Percentiles rank a stretch among this genome's conserved stretches.
These are phyloP conservation scores for Holocentrus rufus DNA, from an alignment of 2,797 vertebrate species.

Conservation along the genomic window DNA sequence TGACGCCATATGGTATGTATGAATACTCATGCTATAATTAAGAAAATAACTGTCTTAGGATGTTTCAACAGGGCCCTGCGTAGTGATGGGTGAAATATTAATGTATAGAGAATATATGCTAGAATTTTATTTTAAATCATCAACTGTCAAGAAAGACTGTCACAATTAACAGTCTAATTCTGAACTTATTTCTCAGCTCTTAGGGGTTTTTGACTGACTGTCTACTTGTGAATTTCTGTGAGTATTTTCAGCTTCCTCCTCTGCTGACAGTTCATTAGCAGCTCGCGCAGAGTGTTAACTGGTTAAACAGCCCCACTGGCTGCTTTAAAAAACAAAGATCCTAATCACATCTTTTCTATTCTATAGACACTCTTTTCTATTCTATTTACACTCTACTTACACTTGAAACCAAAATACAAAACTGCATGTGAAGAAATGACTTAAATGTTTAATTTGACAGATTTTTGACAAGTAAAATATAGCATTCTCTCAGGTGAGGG, in stretches of 20 bases:
- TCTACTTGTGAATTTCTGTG: neutral
- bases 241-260: slow-evolving; percentile 20
- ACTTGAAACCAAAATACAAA: too few species aligned
- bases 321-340: neutral
- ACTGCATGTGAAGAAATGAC: neutral
- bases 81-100: slow-evolving; percentile 4
- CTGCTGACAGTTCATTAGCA: slow-evolving; percentile 41
- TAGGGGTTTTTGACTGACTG: slow-evolving; percentile 2
- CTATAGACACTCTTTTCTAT: too few species aligned
- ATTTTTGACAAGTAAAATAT: slow-evolving; percentile 12
- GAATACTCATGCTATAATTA: too few species aligned
- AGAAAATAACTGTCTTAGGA: too few species aligned
- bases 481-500: neutral
- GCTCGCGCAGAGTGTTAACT: slow-evolving; percentile 26
- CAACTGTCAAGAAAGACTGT: too few species aligned
- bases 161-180: slow-evolving; percentile 3
- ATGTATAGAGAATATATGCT: too few species aligned
- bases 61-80: too few species aligned
- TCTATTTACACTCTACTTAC: too few species aligned
- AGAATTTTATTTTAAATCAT: too few species aligned
- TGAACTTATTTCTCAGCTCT: slow-evolving; percentile 6
- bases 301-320: slow-evolving; percentile 32
- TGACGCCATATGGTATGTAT: too few species aligned
- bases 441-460: neutral
- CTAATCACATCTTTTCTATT: neutral